phyloP scores from a whole-genome alignment of 2,113 vertebrate genomes.

The Coptodon rendalli region DNA sequence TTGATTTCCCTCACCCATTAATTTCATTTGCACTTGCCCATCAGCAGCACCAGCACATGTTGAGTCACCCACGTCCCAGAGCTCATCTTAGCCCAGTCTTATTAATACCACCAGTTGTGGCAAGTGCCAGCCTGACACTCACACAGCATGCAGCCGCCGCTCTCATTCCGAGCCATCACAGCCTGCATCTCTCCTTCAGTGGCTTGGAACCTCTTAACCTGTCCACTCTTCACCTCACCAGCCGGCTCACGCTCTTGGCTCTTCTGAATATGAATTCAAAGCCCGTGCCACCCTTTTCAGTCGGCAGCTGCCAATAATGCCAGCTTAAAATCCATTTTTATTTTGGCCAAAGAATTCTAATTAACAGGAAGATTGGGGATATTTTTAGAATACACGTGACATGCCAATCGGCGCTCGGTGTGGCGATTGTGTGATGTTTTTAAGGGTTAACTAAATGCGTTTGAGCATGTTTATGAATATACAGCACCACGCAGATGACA shows the following conservation, averaged over 20 bases:
- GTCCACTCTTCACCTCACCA: constrained; percentile 47
- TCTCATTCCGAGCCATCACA: constrained; percentile 34
- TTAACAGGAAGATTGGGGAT: neutral
- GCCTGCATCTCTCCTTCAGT: constrained; percentile 46
- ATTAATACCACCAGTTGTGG: constrained; percentile 65
- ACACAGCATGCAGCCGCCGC: constrained; percentile 10
- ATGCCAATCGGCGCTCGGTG: neutral
- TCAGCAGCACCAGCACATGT: constrained; percentile 69
- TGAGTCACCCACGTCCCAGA: constrained; percentile 70
- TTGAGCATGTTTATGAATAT: constrained; percentile 16
- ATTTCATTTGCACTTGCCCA: constrained; percentile 76
- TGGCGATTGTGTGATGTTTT: neutral
- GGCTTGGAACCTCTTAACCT: constrained; percentile 54
- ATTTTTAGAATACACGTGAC: neutral
- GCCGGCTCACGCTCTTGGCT: neutral
- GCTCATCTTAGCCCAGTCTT: constrained; percentile 70
- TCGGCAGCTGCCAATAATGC: neutral
- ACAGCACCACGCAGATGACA: neutral
- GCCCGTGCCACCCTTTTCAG: neutral
- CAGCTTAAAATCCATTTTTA: neutral
- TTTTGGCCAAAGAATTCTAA: neutral
- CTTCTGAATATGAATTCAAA: constrained; percentile 16
- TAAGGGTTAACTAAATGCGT: constrained; percentile 22
- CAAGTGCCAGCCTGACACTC: constrained; percentile 50
- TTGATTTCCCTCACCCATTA: constrained; percentile 80